A percentile compares a stretch with the other conserved stretches of the same genome.
Conservation (phyloP, 2,797 vertebrate species). For the Tapera naevia region DNA sequence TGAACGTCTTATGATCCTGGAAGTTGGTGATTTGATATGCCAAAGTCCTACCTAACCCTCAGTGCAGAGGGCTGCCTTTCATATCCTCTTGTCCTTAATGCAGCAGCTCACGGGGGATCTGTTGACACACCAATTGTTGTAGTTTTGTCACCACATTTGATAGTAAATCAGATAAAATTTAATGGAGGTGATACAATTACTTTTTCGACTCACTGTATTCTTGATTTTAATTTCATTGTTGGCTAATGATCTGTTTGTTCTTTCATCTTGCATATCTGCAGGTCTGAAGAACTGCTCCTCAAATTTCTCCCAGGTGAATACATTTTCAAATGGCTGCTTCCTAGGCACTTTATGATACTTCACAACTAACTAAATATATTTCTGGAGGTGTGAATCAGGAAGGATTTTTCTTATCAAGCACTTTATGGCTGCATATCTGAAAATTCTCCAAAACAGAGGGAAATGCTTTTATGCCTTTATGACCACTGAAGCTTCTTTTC, state of each 20-base stretch:
- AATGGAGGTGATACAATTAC: slow-evolving; percentile 48
- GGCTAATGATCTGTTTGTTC: slow-evolving; percentile 52
- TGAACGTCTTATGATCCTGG: background rate
- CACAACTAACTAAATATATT: slow-evolving; percentile 37
- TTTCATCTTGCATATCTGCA: slow-evolving; percentile 29
- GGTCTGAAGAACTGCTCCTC: slow-evolving; percentile 7
- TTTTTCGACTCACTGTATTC: slow-evolving; percentile 3
- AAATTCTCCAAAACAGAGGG: background rate
- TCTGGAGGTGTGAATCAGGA: slow-evolving; percentile 14
- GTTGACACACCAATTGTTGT: background rate
- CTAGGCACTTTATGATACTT: slow-evolving; percentile 23
- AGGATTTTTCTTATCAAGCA: slow-evolving; percentile 19
- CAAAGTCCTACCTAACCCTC: background rate
- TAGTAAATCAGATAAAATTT: background rate
- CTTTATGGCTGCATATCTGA: background rate
- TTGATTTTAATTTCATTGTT: slow-evolving; percentile 65
- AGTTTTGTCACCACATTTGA: background rate
- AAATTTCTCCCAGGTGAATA: slow-evolving; percentile 43
- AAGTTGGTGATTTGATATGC: background rate
- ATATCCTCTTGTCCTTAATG: background rate
- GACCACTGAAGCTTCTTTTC: background rate
- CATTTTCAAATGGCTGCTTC: slow-evolving; percentile 25
- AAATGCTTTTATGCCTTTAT: background rate
- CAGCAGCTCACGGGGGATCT: background rate
- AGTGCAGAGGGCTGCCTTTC: background rate